phyloP scores from a whole-genome alignment of 2,888 invertebrate genomes.

The Trissoscelio sp. region DNA sequence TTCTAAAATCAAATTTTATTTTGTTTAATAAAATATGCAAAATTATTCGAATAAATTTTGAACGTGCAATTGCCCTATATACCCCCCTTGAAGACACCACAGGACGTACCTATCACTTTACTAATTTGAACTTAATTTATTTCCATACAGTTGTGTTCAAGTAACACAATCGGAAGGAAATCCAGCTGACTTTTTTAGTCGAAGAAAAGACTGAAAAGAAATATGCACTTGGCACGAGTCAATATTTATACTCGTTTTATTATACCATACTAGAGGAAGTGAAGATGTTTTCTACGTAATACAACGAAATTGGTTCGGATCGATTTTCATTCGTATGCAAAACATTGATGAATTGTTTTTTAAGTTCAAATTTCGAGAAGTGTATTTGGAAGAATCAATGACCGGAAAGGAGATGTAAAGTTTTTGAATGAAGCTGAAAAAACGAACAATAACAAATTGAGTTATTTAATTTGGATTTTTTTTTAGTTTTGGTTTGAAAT shows the following conservation, averaged over 20 bases:
- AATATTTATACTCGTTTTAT: constrained; percentile 54
- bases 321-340: constrained; percentile 1
- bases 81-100: constrained; percentile 42
- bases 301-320: constrained; percentile 5
- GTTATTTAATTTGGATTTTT: no score
- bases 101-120: constrained; percentile 41
- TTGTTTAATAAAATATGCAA: constrained; percentile 12
- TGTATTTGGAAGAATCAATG: no score
- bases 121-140: constrained; percentile 44
- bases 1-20: no score
- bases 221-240: constrained; percentile 45
- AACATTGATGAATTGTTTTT: constrained; percentile 3
- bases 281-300: constrained; percentile 13
- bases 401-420: no score
- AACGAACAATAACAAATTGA: no score
- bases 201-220: constrained; percentile 4
- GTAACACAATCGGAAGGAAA: constrained; percentile 52
- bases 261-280: constrained; percentile 4
- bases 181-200: constrained; percentile 49
- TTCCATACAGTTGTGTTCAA: constrained; percentile 5
- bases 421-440: no score
- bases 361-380: no score
- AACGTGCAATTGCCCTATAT: constrained; percentile 36
- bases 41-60: constrained; percentile 1
- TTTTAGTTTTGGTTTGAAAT: no score